Evolutionary conservation across 2,113 vertebrate species (phyloP), one percentile per base, ranked within the genome.

Genomic region (Carettochelys insculpta): DNA sequence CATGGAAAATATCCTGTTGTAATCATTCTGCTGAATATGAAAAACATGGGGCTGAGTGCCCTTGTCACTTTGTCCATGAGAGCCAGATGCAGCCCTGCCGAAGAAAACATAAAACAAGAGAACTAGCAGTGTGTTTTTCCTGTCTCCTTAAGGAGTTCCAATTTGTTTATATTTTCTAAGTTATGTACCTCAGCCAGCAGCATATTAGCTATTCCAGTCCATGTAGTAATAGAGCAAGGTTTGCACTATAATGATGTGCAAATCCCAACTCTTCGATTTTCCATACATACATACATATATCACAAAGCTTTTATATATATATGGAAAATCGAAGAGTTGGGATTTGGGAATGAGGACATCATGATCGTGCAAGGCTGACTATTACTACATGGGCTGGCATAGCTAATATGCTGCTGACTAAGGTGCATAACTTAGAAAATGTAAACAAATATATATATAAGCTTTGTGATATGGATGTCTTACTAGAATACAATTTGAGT

Each of bases 371-470:
- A 0, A 43, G 68, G 22, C 4, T 50, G n/a, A n/a, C 50, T 29
- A 2, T 7, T 65, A 0, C 8, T 16, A 38, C 1, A 2, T 1
- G 6, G 76, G 56, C 61, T 41, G 52, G 27, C 29, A 1, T 0
- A 68, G 86, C n/a, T 86, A 83, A 73, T 88, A 29, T 25, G 31
- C 71, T 47, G 48, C 48, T 76, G 56, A 19, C 81, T 43, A 4
- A 34, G 71, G 58, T 17, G 1, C 10, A 1, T 4, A 1, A 41
- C n/a, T 54, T 76, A 17, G 16, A 47, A 34, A 54, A 24, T 3
- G 1, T 10, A 61, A 73, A 73, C 51, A 45, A 90, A 56, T 6
- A n/a, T n/a, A n/a, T n/a, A n/a, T n/a, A n/a, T n/a, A n/a, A n/a
- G n/a, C n/a, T n/a, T n/a, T n/a, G n/a, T n/a, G n/a, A n/a, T n/a